Percentiles rank a stretch among this genome's conserved stretches.
These are phyloP conservation scores for Momotus momota DNA, from an alignment of 2,797 vertebrate species.

Conservation along the genomic window DNA sequence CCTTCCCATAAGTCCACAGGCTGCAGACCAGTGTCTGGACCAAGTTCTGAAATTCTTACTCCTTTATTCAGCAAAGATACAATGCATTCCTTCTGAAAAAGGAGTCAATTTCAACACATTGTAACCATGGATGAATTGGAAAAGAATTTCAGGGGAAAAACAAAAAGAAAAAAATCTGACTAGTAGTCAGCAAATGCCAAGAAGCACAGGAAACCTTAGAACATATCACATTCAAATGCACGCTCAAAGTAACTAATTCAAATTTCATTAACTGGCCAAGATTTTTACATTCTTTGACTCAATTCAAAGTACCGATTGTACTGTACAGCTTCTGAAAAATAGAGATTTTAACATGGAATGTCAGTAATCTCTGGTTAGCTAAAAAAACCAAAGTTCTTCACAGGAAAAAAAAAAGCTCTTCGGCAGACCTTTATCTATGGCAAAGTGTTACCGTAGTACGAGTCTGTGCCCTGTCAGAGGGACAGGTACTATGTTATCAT, in stretches of 20 bases:
- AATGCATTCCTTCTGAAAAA: slow-evolving; percentile 21
- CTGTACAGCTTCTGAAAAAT: background rate
- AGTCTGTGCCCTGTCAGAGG: background rate
- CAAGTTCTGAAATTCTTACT: background rate
- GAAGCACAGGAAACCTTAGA: slow-evolving; percentile 2
- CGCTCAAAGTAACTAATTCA: background rate
- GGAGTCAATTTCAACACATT: background rate
- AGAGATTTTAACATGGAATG: background rate
- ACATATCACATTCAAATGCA: background rate
- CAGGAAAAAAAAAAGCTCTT: background rate
- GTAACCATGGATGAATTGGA: background rate
- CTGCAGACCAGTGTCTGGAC: background rate
- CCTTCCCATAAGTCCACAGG: background rate
- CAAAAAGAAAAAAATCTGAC: background rate
- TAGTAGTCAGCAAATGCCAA: background rate
- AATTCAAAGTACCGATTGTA: background rate
- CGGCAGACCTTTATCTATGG: background rate
- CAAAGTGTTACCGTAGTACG: background rate
- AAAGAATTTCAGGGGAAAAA: background rate
- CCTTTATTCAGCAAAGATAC: background rate
- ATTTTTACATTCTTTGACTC: background rate
- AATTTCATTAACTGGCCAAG: background rate
- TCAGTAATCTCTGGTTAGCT: background rate
- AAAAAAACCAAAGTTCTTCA: background rate
- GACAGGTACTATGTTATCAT: background rate